These are phyloP conservation scores for Triplophysa rosa DNA, from an alignment of 2,113 vertebrate genomes.

Conservation along the genomic window DNA sequence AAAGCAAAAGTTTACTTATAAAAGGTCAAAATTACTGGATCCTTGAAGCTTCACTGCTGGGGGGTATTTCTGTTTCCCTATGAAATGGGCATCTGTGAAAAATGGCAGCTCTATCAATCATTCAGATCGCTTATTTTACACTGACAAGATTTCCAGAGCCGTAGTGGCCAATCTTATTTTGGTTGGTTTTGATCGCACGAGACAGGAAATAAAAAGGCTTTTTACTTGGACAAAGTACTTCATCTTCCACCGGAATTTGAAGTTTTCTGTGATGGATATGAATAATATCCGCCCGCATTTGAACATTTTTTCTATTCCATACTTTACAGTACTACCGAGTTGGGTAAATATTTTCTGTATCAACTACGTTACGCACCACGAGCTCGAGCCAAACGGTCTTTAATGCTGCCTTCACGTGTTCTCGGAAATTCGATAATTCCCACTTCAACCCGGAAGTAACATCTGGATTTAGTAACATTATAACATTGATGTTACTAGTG, in stretches of 20 bases:
- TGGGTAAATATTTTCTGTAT: not conserved
- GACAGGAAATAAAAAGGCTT: conserved; percentile 35
- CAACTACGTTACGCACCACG: too few species aligned
- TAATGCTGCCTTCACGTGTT: too few species aligned
- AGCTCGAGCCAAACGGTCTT: too few species aligned
- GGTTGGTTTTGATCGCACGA: conserved; percentile 1
- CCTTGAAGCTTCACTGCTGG: conserved; percentile 30
- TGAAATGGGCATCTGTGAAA: conserved; percentile 13
- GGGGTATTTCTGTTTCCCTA: not conserved
- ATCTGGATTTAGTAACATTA: too few species aligned
- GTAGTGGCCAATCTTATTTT: conserved; percentile 21
- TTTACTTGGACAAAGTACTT: conserved; percentile 18
- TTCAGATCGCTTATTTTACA: conserved; percentile 5
- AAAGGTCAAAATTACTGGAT: conserved; percentile 27
- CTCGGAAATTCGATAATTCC: too few species aligned
- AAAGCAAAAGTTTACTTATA: conserved; percentile 35
- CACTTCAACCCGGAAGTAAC: too few species aligned
- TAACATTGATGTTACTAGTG: too few species aligned
- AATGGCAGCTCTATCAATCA: conserved; percentile 27
- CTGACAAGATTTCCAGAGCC: not conserved
- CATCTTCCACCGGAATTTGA: conserved; percentile 66
- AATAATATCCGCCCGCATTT: conserved; percentile 51
- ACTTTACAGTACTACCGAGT: not conserved
- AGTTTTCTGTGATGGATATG: conserved; percentile 42
- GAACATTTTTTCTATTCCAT: not conserved